Evolutionary conservation across 2,113 vertebrate genomes (phyloP).

Genomic region (Ceyx margarethae): DNA sequence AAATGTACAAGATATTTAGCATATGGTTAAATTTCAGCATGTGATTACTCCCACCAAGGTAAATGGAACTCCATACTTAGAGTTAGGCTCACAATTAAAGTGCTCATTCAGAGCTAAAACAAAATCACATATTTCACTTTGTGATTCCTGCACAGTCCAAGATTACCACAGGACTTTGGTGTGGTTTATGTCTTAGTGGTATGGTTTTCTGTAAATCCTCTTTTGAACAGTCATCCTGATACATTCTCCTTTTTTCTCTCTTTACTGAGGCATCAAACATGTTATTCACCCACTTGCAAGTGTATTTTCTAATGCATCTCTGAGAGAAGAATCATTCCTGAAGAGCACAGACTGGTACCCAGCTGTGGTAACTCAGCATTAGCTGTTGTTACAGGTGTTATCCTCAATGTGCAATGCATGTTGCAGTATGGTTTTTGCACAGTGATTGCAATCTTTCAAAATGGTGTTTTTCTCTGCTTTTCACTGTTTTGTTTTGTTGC

Average conservation of each 20-base stretch:
- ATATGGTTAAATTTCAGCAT: background rate
- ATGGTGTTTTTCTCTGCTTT: background rate
- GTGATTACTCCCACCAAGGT: background rate
- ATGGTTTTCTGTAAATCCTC: background rate
- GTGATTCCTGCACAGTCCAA: background rate
- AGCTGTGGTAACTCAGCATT: background rate
- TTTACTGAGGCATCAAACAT: background rate
- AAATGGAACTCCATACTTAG: background rate
- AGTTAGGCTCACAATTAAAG: background rate
- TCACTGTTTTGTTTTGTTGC: background rate
- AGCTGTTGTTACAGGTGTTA: background rate
- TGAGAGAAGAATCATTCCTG: background rate
- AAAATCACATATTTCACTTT: background rate
- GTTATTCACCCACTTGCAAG: background rate
- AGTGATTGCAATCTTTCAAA: background rate
- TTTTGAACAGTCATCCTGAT: background rate
- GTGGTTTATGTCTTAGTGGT: background rate
- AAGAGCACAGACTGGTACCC: background rate
- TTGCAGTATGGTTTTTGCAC: background rate
- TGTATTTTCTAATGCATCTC: background rate
- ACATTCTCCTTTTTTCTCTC: background rate
- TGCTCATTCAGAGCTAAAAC: background rate
- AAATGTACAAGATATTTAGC: slow-evolving; percentile 9
- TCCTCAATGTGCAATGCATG: rapidly evolving
- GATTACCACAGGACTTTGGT: background rate